Base-by-base conservation (phyloP, 2,888 invertebrate species). In the Tanypteryx hageni region DNA sequence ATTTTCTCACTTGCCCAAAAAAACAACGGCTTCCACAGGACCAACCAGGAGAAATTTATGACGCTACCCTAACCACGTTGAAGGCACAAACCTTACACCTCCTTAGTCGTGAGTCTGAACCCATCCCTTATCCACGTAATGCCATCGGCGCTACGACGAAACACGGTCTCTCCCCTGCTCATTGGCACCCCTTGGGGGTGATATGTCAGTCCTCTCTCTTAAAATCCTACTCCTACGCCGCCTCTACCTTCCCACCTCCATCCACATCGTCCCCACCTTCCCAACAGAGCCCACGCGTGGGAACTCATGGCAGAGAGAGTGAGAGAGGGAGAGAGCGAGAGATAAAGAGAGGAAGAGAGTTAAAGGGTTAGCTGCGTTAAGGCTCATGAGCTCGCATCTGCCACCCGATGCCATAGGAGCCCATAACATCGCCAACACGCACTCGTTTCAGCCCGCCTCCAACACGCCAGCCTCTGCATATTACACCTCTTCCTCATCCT, bases 121-220 rank as follows among this genome's bases (percentile, higher is more conserved):
- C 89, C 89, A 44, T 64, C 64, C 64, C 64, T 68, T 89, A 61
- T 68, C 64, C 89, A 44, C 68, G 89, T 68, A 89, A 89, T 68
- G 89, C 64, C 89, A 68, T 44, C 27, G 68, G 89, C 64, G 64
- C 31, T 61, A 61, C 86, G 61, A 86, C 86, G 61, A 61, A 64
- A 86, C 86, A 86, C 61, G 86, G 86, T 13, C 59, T 13, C 13
- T 64, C 31, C 86, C 61, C 86, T 89, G 76, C 76, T 89, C 68
- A 89, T 89, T 64, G 89, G 89, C 89, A 64, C 64, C 89, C 89
- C 89, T 89, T 68, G 68, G 68, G 89, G 68, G 61, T 56, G 44
- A 89, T 68, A 64, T 64, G 64, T 89, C 68, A 68, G 68, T 68
- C 61, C 86, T 86, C 61, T 61, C 18, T 44, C 68, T 68, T 68